Conservation (phyloP, 2,797 vertebrate species). For the Anableps anableps region DNA sequence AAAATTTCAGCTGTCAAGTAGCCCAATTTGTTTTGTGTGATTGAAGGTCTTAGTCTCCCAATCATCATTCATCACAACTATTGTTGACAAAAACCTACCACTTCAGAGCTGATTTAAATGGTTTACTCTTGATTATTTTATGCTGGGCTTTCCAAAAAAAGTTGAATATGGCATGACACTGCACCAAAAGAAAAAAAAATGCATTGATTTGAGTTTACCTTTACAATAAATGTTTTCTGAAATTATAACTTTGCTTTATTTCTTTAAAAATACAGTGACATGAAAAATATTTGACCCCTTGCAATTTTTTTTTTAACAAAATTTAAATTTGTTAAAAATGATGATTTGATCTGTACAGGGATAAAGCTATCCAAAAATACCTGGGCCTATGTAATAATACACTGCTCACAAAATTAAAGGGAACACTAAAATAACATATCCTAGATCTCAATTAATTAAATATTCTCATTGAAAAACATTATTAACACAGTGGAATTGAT, state of each 20-base stretch:
- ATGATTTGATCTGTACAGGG: not conserved
- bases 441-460: too few species aligned
- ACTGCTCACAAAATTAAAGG: too few species aligned
- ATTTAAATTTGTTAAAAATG: too few species aligned
- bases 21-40: slow-evolving; percentile 29
- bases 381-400: not conserved
- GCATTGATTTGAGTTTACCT: not conserved
- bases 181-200: not conserved
- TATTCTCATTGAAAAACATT: too few species aligned
- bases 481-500: too few species aligned
- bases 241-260: not conserved
- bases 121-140: not conserved
- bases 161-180: not conserved
- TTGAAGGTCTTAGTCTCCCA: slow-evolving; percentile 18
- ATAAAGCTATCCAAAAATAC: not conserved
- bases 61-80: slow-evolving; percentile 33
- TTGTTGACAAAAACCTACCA: slow-evolving; percentile 24
- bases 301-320: not conserved
- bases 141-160: not conserved
- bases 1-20: slow-evolving; percentile 30
- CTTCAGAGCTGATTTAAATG: slow-evolving; percentile 27
- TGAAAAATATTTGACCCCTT: not conserved
- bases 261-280: not conserved
- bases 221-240: not conserved
- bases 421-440: too few species aligned